These are phyloP conservation scores for Gallirallus australis DNA, from an alignment of 2,797 vertebrate genomes.

Conservation along the genomic window DNA sequence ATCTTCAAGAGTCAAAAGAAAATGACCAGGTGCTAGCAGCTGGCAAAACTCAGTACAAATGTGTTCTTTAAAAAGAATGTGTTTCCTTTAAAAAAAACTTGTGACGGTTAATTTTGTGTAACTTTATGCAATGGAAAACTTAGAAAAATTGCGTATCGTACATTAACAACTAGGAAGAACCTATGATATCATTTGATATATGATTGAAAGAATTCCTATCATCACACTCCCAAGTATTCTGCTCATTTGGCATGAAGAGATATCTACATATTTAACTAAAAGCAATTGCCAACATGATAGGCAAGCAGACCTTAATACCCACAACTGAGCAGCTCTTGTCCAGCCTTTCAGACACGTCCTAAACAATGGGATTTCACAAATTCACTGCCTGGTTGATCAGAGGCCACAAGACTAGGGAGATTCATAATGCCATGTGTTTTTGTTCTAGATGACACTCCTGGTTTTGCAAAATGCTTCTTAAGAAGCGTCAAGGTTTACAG, in stretches of 20 bases:
- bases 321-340: not conserved
- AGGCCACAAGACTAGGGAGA: not conserved
- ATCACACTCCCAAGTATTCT: constrained; percentile 17
- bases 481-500: not conserved
- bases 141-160: not conserved
- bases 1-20: not conserved
- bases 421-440: not conserved
- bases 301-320: not conserved
- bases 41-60: not conserved
- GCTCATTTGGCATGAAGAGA: constrained; percentile 28
- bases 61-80: not conserved
- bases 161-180: not conserved
- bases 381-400: not conserved
- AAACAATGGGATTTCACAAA: not conserved
- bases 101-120: not conserved
- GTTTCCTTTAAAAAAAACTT: not conserved
- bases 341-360: not conserved
- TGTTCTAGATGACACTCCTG: not conserved
- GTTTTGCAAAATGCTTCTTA: not conserved
- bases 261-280: constrained; percentile 46
- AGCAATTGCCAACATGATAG: constrained; percentile 17
- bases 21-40: not conserved
- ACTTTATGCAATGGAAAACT: not conserved
- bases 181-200: not conserved
- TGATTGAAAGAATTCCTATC: not conserved